Conservation (phyloP, 2,113 vertebrate species). For the Mionectes macconnelli region DNA sequence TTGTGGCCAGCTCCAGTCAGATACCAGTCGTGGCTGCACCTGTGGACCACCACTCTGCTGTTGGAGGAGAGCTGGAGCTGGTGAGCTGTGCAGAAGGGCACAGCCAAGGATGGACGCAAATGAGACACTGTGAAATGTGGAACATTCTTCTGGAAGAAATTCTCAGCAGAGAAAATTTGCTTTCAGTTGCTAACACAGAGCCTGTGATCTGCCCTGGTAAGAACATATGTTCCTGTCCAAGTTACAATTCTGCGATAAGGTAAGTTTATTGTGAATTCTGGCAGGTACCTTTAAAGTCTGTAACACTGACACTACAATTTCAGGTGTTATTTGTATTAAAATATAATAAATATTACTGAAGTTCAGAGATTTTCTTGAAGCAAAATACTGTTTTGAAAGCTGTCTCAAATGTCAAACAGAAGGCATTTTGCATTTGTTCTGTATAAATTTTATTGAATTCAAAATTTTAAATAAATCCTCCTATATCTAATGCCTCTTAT, state of each 20-base stretch:
- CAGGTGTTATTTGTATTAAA: conserved; percentile 61
- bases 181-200: neutral
- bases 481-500: conserved; percentile 73
- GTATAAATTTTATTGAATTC: conserved; percentile 73
- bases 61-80: rapidly evolving
- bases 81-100: neutral
- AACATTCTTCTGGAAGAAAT: neutral
- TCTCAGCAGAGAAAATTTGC: neutral
- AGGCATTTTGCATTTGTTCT: conserved; percentile 66
- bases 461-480: conserved; percentile 77
- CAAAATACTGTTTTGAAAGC: conserved; percentile 62
- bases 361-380: neutral
- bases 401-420: conserved; percentile 67
- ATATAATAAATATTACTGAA: conserved; percentile 57
- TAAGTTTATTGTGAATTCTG: neutral
- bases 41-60: rapidly evolving
- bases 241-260: neutral
- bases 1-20: neutral
- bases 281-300: neutral
- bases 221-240: neutral
- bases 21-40: rapidly evolving
- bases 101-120: neutral
- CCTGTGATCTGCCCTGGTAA: neutral
- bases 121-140: rapidly evolving
- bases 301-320: conserved; percentile 1